Base-by-base conservation (phyloP, 2,888 invertebrate genomes). In the Cremastinae sp. region DNA sequence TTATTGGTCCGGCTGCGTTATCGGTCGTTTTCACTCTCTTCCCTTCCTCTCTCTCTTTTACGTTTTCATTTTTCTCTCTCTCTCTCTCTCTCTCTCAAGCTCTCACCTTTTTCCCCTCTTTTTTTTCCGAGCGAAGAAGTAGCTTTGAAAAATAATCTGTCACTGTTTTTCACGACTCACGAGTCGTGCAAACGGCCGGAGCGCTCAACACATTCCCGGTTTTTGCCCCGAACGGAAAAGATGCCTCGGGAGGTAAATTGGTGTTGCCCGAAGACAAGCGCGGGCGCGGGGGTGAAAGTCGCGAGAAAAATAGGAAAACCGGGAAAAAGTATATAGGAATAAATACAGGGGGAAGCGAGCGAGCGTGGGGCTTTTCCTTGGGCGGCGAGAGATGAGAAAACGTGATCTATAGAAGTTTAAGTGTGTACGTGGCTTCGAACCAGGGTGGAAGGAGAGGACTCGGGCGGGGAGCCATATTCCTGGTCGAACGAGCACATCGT, bases 401-500 rank as follows among this genome's bases (percentile, higher is more conserved):
- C 36, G 49, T 18, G 47, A 36, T 62, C 7, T 38, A 38, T 38
- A 38, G 28, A 28, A 28, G 28, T 28, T 28, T 28, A 28, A 28
- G 28, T 5, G 28, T 58, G 10, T 12, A 16, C 14, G n/a, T 28
- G 28, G 28, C 41, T 20, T 14, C 14, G n/a, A 59, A 18, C 22
- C 22, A 22, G 20, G 45, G 49, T 47, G 59, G 62, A 36, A 51
- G 18, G 34, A n/a, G 62, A 71, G 71, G 69, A 5, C 51, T 58
- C 62, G 58, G 34, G 61, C 56, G 47, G 12, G 28, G 22, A 61
- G 28, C 38, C 59, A 62, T 68, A 62, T 61, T 68, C 66, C 61
- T 61, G 61, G 74, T 68, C 54, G 62, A 74, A 74, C 47, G 68
- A 74, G 54, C 66, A 65, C 22, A 74, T 47, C 54, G 68, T 74